These are phyloP conservation scores for Ammodytes marinus DNA, from an alignment of 2,113 vertebrate species.

Conservation along the genomic window DNA sequence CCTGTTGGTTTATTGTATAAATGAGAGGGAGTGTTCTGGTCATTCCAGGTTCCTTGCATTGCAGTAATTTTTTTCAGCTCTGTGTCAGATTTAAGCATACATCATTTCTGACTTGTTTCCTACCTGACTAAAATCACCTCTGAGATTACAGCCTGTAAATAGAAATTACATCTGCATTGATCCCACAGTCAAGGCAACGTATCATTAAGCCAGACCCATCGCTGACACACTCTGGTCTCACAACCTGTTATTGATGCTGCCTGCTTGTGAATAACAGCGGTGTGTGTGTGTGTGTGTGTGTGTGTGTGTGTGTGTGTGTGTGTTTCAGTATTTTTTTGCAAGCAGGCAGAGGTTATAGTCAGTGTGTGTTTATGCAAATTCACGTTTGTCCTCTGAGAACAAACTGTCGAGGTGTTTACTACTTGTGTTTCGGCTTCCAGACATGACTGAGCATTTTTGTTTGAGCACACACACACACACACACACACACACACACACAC, in stretches of 20 bases:
- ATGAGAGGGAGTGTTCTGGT: not conserved
- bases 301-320: too few relatives aligned
- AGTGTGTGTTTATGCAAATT: too few relatives aligned
- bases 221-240: slow-evolving; percentile 22
- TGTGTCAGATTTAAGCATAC: not conserved
- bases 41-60: not conserved
- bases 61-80: not conserved
- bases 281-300: too few relatives aligned
- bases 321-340: too few relatives aligned
- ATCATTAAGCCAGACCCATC: slow-evolving; percentile 47
- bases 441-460: too few relatives aligned
- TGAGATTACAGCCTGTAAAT: slow-evolving; percentile 43
- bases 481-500: slow-evolving; percentile 10
- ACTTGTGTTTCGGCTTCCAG: too few relatives aligned
- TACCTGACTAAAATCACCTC: slow-evolving; percentile 42
- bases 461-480: slow-evolving; percentile 50
- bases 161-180: slow-evolving; percentile 46
- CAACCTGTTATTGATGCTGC: slow-evolving; percentile 23
- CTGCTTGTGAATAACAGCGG: slow-evolving; percentile 49
- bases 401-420: not conserved
- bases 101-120: slow-evolving; percentile 9
- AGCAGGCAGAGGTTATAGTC: too few relatives aligned
- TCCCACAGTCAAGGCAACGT: slow-evolving; percentile 29
- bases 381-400: slow-evolving; percentile 13
- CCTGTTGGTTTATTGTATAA: not conserved